Evolutionary conservation across 1,140 invertebrate species (phyloP), one percentile per base, ranked within the genome.

Genomic region (Panagrolaimus sp.): DNA sequence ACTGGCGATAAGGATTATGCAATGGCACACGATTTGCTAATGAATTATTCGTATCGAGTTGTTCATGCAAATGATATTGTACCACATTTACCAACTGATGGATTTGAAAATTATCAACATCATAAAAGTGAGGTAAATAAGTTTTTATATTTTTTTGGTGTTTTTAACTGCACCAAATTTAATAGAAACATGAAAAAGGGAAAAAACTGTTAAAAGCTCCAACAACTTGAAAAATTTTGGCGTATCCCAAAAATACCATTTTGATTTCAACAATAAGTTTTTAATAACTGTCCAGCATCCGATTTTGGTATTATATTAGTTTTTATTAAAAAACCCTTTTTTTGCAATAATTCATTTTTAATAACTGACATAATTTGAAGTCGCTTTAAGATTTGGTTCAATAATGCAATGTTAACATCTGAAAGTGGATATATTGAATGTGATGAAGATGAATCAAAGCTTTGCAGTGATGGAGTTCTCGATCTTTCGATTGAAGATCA

Each of bases 71-170:
- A 65, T 43, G 76, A 78, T 43, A 43, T 78, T 48, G 73, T 78
- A 47, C 73, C 76, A 7, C 76, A 78, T 67, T 21, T 78, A 52
- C 77, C 77, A 43, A 24, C 68, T 44, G 46, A 68, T n/a, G 63
- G 63, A 44, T 65, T 78, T 24, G 72, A 79, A 48, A 67, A 67
- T 21, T 79, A 78, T 52, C 48, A 48, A 15, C 76, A 78, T 67
- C 70, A 71, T 45, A 62, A 43, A 43, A 38, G 17, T 48, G 70
- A 71, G 70, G 70, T 71, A 43, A n/a, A n/a, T n/a, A n/a, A n/a
- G n/a, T n/a, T n/a, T n/a, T n/a, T n/a, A n/a, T n/a, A n/a, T 65
- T 46, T n/a, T 46, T 38, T 24, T 67, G 21, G 32, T 38, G 7
- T 38, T 2, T 38, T 2, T 4, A 38, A 38, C 7, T 38, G n/a